A percentile compares a stretch with the other conserved stretches of the same genome.
Evolutionary conservation across 2,113 vertebrate species (phyloP).

Genomic region (Cebus imitator): DNA sequence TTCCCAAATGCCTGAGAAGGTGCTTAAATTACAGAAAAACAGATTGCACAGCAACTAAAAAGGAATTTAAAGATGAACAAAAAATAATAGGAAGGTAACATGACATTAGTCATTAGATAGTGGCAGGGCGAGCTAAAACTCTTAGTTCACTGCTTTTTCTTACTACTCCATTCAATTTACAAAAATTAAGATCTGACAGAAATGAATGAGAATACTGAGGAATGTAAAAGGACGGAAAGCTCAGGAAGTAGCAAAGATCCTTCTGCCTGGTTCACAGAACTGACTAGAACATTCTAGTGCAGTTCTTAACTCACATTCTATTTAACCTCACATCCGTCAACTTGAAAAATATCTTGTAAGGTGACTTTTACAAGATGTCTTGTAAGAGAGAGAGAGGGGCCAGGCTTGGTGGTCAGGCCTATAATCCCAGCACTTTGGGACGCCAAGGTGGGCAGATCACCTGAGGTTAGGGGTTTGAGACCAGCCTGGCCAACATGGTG

Average conservation of each 20-base stretch:
- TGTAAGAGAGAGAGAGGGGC: no score
- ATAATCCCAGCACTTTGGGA: no score
- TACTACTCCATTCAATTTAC: not conserved
- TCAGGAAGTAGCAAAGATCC: no score
- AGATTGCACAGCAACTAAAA: not conserved
- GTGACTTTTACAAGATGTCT: not conserved
- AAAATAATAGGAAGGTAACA: not conserved
- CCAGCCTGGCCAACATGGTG: no score
- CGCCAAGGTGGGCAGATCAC: no score
- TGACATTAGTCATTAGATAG: not conserved
- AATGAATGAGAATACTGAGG: fast-evolving
- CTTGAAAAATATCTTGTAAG: not conserved
- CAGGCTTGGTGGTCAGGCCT: no score
- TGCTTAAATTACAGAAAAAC: not conserved
- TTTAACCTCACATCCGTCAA: not conserved
- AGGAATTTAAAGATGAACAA: not conserved
- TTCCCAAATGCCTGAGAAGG: not conserved
- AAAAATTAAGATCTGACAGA: not conserved
- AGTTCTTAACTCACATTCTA: not conserved
- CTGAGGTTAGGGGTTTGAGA: no score
- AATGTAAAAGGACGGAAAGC: fast-evolving
- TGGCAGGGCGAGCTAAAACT: not conserved
- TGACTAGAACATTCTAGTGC: fast-evolving
- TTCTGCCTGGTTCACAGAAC: not conserved
- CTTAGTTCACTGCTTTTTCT: not conserved